Evolutionary conservation across 1,140 invertebrate genomes (phyloP), one percentile per base, ranked within the genome.

Genomic region (Dreissena rostriformis): DNA sequence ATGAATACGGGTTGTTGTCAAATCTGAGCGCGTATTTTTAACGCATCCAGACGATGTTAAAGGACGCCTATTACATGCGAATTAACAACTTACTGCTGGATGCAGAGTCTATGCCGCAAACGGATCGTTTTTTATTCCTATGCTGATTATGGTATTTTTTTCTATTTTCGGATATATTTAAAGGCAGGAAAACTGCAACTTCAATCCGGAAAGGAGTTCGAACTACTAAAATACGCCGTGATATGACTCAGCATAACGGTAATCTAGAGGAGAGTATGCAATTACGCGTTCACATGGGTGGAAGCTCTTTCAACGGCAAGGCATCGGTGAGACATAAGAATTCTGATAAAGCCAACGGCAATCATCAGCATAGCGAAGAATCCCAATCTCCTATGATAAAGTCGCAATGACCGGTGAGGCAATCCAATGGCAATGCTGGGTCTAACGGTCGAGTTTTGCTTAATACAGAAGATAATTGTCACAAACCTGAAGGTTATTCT

Each of bases 101-200:
- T 99, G 99, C 94, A 98, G 99, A 89, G 94, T 99, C 79, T 99
- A 97, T 94, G 97, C 97, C 5, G 97, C 98, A 0, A 95, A 98
- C 12, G 97, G 97, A 7, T 98, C 97, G 72, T 99, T 98, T 95
- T 98, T 97, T 93, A 96, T 98, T 89, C 98, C 98, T 22, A 98
- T 98, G 97, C 95, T 98, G 86, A 96, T 98, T 61, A 98, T 98
- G 97, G 95, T 98, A 80, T 98, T 98, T n/a, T n/a, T 95, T 98
- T 99, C 95, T 98, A 99, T 94, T 98, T 97, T 96, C 95, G 97
- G 83, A 98, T 98, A 86, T 98, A 98, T 94, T 96, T 96, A 82
- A 97, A 97, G 0, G 98, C 98, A 22, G 96, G 97, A 96, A 96
- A 82, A 98, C 98, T 0, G 98, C 97, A 0, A 96, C 22, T 61